phyloP scores from a whole-genome alignment of 2,888 invertebrate species.

The Dryomyza anilis region DNA sequence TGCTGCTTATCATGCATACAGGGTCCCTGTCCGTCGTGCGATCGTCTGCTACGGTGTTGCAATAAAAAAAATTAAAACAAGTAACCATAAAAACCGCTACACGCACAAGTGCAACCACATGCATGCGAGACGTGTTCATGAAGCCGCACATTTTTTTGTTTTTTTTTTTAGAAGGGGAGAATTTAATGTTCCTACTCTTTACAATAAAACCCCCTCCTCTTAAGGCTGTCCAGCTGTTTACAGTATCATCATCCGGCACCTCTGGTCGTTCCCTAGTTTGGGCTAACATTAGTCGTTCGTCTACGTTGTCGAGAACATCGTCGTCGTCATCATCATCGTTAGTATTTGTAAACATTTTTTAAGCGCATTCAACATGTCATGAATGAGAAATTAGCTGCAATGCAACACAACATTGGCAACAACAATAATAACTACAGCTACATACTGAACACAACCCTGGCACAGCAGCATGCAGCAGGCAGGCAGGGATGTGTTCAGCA shows the following conservation, averaged over 20 bases:
- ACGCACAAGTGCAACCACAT: not conserved
- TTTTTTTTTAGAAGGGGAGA: too few species aligned
- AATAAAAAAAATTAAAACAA: not conserved
- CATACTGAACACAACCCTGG: not conserved
- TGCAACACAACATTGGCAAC: slow-evolving; percentile 2
- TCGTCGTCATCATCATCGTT: not conserved
- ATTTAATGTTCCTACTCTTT: too few species aligned
- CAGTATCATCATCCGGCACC: too few species aligned
- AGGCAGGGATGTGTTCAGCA: not conserved
- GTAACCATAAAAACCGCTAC: not conserved
- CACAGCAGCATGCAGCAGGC: not conserved
- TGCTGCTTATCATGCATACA: not conserved
- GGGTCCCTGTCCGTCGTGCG: not conserved
- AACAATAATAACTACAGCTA: not conserved
- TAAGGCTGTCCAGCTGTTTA: too few species aligned
- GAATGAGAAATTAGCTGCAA: slow-evolving; percentile 26
- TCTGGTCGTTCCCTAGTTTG: not conserved
- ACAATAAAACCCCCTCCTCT: too few species aligned
- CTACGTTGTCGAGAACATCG: not conserved
- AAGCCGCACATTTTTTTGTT: too few species aligned
- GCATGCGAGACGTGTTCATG: not conserved
- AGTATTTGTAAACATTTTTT: slow-evolving; percentile 17
- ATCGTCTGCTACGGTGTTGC: not conserved
- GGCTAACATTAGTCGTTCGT: not conserved
- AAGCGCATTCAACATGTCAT: slow-evolving; percentile 29